Percentiles rank a stretch among this genome's conserved stretches.
Evolutionary conservation across 2,113 vertebrate genomes (phyloP).

Genomic region (Crotalus horridus): DNA sequence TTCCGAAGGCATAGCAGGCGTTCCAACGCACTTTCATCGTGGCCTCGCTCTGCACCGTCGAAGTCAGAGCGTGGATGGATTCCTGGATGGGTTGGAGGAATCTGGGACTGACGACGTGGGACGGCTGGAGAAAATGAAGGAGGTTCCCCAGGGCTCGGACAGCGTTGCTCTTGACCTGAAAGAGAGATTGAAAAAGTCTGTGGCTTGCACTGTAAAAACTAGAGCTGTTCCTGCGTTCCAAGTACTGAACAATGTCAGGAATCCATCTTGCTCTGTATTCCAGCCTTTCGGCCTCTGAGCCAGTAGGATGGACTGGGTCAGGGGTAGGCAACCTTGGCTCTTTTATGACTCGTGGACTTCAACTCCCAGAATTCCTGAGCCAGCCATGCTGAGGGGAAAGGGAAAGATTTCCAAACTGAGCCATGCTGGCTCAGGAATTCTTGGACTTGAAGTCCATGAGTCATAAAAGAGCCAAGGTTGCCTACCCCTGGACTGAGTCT

Average conservation of each 20-base stretch:
- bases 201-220: neutral
- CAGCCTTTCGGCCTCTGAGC: neutral
- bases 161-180: slow-evolving; percentile 90
- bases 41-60: slow-evolving; percentile 83
- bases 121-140: slow-evolving; percentile 86
- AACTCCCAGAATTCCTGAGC: no score
- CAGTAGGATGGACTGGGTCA: neutral
- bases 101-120: slow-evolving; percentile 78
- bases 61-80: slow-evolving; percentile 81
- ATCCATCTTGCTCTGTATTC: neutral
- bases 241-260: neutral
- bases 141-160: slow-evolving; percentile 93
- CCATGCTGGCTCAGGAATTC: no score
- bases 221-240: neutral
- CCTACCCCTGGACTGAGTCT: neutral
- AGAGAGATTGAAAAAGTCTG: neutral
- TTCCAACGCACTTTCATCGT: slow-evolving; percentile 99
- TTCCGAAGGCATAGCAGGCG: slow-evolving; percentile 92
- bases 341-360: no score
- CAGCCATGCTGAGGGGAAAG: no score
- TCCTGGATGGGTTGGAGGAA: slow-evolving; percentile 84
- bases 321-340: no score
- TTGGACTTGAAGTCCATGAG: no score
- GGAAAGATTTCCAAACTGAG: no score
- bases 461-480: no score